Base-by-base conservation (phyloP, 1,140 invertebrate species). In the Belonocnema kinseyi region DNA sequence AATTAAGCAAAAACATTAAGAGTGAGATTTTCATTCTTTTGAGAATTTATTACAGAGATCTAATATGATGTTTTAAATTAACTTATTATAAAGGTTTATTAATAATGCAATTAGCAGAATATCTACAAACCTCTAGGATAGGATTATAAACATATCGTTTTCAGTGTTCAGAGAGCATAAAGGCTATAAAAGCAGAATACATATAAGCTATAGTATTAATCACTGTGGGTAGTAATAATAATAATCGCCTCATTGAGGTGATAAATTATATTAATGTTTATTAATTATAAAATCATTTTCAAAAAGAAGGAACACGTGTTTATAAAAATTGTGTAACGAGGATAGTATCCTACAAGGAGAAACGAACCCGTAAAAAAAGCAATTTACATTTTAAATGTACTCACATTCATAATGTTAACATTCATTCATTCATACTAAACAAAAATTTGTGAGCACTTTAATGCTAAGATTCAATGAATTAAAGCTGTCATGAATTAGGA, bases 231-330 rank as follows among this genome's bases (percentile, higher is more conserved):
- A 40, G 26, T 40, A 40, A 66, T 66, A 66, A 66, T 66, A 66
- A 46, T 40, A 66, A 66, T 66, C 46, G 61, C 61, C 6, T 46
- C 61, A 66, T 66, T 33, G 46, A 14, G 33, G 14, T 33, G 61
- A 66, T 66, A 40, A 66, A 46, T 66, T 13, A 40, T 66, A 40
- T 40, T 66, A 66, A 40, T 46, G 46, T 66, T 66, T 66, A 66
- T 66, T 66, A 13, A 66, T 66, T 66, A 66, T 66, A 46, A 14
- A 66, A 66, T 66, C 61, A 26, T 66, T 66, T 66, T 40, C 33
- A n/a, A 16, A 66, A 66, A 66, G 61, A 66, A 40, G 61, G 61
- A 66, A 66, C 5, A 16, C 61, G 14, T 66, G 14, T 33, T 33
- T 46, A 13, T 40, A 40, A 40, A 46, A 40, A 66, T 66, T 5